Conservation (phyloP, 1,140 invertebrate genomes). For the Drosophila neocordata region DNA sequence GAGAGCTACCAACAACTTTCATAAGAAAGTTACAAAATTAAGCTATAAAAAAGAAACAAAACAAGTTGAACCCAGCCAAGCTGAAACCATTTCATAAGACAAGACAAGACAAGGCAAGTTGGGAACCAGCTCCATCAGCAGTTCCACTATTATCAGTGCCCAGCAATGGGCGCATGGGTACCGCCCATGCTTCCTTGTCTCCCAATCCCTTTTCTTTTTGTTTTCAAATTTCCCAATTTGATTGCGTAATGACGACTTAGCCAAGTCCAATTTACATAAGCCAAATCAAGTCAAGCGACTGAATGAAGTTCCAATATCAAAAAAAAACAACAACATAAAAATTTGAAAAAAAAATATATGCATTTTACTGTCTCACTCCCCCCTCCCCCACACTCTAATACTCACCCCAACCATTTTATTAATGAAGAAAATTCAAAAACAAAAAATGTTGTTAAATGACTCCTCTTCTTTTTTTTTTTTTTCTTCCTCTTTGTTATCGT, state of each 20-base stretch:
- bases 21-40: slow-evolving; percentile 10
- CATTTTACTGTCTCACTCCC: not conserved
- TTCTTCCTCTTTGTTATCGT: no score
- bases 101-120: not conserved
- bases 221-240: not conserved
- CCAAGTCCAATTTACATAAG: not conserved
- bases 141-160: no score
- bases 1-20: slow-evolving; percentile 3
- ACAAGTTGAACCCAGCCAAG: slow-evolving; percentile 5
- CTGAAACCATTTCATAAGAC: slow-evolving; percentile 7
- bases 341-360: not conserved
- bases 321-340: not conserved
- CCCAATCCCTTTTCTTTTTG: not conserved
- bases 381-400: no score
- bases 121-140: not conserved
- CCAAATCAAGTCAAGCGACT: not conserved
- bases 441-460: no score
- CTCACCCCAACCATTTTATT: no score
- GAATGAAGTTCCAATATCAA: slow-evolving; percentile 1
- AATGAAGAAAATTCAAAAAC: no score
- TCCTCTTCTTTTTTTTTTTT: no score
- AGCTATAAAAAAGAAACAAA: not conserved
- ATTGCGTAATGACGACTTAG: not conserved
- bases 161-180: not conserved
- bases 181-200: not conserved